Base-by-base conservation (phyloP, 2,888 invertebrate genomes). In the Odontomyia ornata region DNA sequence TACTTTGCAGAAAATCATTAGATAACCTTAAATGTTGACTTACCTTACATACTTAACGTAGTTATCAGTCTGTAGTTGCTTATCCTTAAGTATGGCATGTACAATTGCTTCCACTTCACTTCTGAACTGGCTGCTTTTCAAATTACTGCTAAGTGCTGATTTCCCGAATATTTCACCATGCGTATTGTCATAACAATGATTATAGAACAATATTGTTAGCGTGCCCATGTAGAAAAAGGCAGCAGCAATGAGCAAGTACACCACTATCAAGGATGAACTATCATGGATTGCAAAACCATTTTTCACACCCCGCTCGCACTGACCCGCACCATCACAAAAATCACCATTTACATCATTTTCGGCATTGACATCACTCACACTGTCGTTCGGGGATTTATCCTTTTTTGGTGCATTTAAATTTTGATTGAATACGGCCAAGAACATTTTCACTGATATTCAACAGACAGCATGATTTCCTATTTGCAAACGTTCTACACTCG, bases 181-280 rank as follows among this genome's bases (percentile, higher is more conserved):
- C 18, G 5, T 27, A 27, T n/a, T 64, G 25, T 47, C 62, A 25
- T 46, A 62, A n/a, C 46, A 75, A 76, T 84, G 82, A 43, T 83
- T 83, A 36, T 84, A 84, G 79, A 85, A 84, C 28, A 85, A 80
- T 21, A 85, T 81, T 18, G 84, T 80, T 18, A 85, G 81, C 28
- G 83, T 82, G 72, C 83, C 84, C 78, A 85, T 76, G 77, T 84
- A 83, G 1, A 85, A 80, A 30, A 84, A 82, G 18, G 84, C 80
- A 5, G 84, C 82, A 11, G 84, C 84, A 78, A 85, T 78, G 77
- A 84, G 84, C 18, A 84, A 81, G 77, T 85, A 85, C 47, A 85
- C 47, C 46, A 75, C 64, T 25, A 64, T n/a, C 3, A 64, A 27
- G 46, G 64, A 62, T 15, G 62, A 46, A n/a, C 67, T 13, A 52